These are phyloP conservation scores for Acanthococcus lagerstroemiae DNA, from an alignment of 2,888 invertebrate species.

Conservation along the genomic window DNA sequence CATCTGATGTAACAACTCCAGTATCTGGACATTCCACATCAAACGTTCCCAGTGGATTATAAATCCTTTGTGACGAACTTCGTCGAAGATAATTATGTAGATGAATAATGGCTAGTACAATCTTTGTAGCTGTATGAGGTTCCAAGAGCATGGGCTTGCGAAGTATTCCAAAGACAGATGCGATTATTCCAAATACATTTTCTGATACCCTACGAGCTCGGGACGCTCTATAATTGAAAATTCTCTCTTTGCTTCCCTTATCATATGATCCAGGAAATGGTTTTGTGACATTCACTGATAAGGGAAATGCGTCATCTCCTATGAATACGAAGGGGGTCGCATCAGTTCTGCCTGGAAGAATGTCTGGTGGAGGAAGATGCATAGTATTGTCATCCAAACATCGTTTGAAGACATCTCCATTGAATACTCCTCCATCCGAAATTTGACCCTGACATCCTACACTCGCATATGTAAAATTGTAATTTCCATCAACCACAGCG, in stretches of 20 bases:
- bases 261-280: slow-evolving; percentile 30
- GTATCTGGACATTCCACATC: no score
- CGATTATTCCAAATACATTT: slow-evolving; percentile 33
- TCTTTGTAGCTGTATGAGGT: slow-evolving; percentile 14
- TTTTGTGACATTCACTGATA: slow-evolving; percentile 33
- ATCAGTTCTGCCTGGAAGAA: not conserved
- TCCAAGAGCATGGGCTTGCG: slow-evolving; percentile 31
- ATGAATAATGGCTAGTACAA: slow-evolving; percentile 25
- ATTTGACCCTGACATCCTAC: not conserved
- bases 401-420: not conserved
- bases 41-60: no score
- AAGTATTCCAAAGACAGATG: slow-evolving; percentile 33
- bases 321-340: slow-evolving; percentile 34
- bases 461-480: not conserved
- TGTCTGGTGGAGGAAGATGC: slow-evolving; percentile 16
- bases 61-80: no score
- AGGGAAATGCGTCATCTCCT: slow-evolving; percentile 37
- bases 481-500: not conserved
- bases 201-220: slow-evolving; percentile 34
- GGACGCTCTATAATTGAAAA: slow-evolving; percentile 35
- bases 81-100: slow-evolving; percentile 32
- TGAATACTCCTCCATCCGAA: slow-evolving; percentile 8
- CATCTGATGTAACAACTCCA: no score
- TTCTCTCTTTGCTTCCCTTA: slow-evolving; percentile 32
- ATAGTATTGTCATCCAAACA: not conserved